Evolutionary conservation across 2,888 invertebrate genomes (phyloP), one percentile per base, ranked within the genome.

Genomic region (Catocala nupta): DNA sequence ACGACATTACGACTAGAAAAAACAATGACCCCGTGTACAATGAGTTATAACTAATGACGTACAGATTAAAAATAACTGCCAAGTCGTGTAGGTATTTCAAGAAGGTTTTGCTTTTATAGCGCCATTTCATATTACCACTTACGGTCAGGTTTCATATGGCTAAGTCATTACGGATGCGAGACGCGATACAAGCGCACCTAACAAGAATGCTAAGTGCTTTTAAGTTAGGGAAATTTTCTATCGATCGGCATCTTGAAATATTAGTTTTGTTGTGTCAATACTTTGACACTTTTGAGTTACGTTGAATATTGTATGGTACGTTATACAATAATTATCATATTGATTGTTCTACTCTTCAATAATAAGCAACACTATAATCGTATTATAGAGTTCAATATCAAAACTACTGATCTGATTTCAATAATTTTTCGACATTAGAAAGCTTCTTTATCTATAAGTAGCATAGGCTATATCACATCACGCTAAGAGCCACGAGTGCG

Each of bases 161-260:
- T 71, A 65, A 75, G 72, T 79, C 78, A 83, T 85, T 87, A 83
- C 67, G 72, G 64, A 88, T 86, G 84, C 86, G 65, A 75, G 68
- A 58, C 77, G 68, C 80, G 73, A 71, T 69, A 68, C 71, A 59
- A 65, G 65, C 70, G 70, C 66, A 74, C 81, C 77, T 80, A 71
- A 71, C 72, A 56, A 59, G 86, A 88, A 86, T 89, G 76, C 70
- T 75, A 87, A 88, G 75, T 79, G 71, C 66, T 55, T 71, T 67
- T 72, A 39, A 70, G 70, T 80, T 72, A 75, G 65, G 75, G 75
- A 78, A 81, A 78, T 78, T 78, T 75, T 77, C 25, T 63, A 72
- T 72, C 58, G 65, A 71, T 72, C 57, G 36, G 58, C 12, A 71
- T 67, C 55, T 63, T 67, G 51, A 61, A 58, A 68, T 64, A 68